phyloP scores from a whole-genome alignment of 2,888 invertebrate genomes.

The Escarpia spicata region DNA sequence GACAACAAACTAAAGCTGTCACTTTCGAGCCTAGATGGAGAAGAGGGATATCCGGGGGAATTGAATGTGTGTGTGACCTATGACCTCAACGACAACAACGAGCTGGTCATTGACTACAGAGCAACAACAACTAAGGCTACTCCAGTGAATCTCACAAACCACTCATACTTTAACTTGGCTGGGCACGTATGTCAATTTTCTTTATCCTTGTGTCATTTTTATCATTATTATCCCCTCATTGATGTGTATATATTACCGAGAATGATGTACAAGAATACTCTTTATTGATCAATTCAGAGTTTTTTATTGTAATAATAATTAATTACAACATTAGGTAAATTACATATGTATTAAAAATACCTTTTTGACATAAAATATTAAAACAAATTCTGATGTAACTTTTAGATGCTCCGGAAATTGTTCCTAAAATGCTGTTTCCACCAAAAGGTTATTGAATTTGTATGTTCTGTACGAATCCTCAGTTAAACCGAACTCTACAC shows the following conservation, averaged over 20 bases:
- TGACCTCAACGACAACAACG: constrained; percentile 76
- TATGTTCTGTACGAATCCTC: too few relatives aligned
- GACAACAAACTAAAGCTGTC: constrained; percentile 77
- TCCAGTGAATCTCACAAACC: constrained; percentile 85
- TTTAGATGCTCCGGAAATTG: too few relatives aligned
- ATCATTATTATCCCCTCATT: background rate
- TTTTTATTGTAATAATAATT: too few relatives aligned
- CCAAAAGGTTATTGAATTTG: too few relatives aligned
- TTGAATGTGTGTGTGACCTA: constrained; percentile 78
- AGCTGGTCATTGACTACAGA: constrained; percentile 78
- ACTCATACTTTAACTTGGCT: constrained; percentile 90
- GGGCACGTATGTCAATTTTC: constrained; percentile 72
- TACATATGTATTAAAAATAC: too few relatives aligned
- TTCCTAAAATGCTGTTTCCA: too few relatives aligned
- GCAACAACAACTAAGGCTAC: constrained; percentile 83
- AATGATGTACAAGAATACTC: background rate
- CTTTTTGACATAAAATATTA: too few relatives aligned
- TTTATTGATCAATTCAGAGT: background rate
- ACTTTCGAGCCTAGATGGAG: constrained; percentile 78
- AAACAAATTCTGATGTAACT: too few relatives aligned
- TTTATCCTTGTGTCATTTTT: background rate
- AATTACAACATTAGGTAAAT: too few relatives aligned
- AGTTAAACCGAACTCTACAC: too few relatives aligned
- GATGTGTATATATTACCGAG: background rate
- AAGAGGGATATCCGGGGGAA: constrained; percentile 90